Percentiles rank a stretch among this genome's conserved stretches.
These are phyloP conservation scores for Halcyon chelicuti DNA, from an alignment of 2,797 vertebrate species.

Conservation along the genomic window DNA sequence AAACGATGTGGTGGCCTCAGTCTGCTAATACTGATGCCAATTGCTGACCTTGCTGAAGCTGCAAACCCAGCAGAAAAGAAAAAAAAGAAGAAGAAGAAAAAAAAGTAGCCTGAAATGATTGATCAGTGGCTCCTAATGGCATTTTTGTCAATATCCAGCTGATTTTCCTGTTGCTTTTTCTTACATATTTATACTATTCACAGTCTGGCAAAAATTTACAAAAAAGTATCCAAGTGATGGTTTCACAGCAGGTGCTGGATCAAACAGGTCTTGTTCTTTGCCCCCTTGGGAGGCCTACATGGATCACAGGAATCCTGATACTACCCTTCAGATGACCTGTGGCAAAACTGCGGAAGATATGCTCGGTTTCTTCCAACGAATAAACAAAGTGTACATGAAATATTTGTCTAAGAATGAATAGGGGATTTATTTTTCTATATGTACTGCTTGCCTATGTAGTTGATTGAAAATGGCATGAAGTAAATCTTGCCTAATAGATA, in stretches of 20 bases:
- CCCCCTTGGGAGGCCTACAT: conserved; percentile 84
- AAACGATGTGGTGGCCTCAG: background rate
- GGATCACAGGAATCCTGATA: conserved; percentile 89
- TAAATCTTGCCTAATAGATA: conserved; percentile 79
- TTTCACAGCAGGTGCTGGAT: conserved; percentile 96
- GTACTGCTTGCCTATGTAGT: conserved; percentile 63
- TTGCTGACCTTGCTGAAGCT: conserved; percentile 33
- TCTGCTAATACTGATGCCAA: background rate
- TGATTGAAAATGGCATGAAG: conserved; percentile 77
- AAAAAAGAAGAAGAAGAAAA: background rate
- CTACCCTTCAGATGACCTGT: conserved; percentile 92
- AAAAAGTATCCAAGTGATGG: conserved; percentile 91
- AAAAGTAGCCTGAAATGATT: conserved; percentile 31
- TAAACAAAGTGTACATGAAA: conserved; percentile 82
- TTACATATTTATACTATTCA: conserved; percentile 81
- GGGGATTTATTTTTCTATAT: conserved; percentile 76
- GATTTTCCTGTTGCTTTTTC: conserved; percentile 75
- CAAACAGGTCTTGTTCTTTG: conserved; percentile 91
- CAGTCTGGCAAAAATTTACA: conserved; percentile 83
- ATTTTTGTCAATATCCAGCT: conserved; percentile 72
- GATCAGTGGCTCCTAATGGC: conserved; percentile 64
- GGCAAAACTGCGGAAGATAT: conserved; percentile 87
- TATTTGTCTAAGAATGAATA: conserved; percentile 79
- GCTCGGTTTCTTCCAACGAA: conserved; percentile 87
- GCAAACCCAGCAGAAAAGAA: background rate